phyloP scores from a whole-genome alignment of 1,140 invertebrate genomes.

The Halesus radiatus region DNA sequence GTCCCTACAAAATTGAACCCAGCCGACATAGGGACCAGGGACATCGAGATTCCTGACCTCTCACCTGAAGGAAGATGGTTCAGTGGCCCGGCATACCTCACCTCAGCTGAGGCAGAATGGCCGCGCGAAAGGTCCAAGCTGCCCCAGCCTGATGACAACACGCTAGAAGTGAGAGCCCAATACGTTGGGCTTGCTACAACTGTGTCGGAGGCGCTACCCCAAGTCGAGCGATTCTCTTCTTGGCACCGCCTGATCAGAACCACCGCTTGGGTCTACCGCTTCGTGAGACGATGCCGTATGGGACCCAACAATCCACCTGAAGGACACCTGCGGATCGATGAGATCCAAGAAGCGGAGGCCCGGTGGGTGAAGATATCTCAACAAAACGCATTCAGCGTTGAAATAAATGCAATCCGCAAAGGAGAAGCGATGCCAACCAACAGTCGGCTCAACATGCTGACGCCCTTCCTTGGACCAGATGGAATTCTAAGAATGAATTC shows the following conservation, averaged over 20 bases:
- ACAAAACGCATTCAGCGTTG: background rate
- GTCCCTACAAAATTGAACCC: constrained; percentile 51
- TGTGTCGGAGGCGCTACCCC: background rate
- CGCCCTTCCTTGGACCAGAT: background rate
- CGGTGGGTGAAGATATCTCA: background rate
- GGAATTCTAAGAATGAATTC: background rate
- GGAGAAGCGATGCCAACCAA: background rate
- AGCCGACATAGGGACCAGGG: constrained; percentile 51
- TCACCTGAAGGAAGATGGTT: constrained; percentile 46
- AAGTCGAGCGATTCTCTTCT: constrained; percentile 31
- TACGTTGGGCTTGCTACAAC: background rate
- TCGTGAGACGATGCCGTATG: background rate
- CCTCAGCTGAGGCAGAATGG: constrained; percentile 41
- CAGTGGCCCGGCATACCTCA: constrained; percentile 52
- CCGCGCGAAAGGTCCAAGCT: constrained; percentile 7
- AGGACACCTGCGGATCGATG: constrained; percentile 58
- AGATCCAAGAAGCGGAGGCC: background rate
- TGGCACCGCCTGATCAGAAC: constrained; percentile 43
- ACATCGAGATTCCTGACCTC: constrained; percentile 3
- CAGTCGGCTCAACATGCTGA: background rate
- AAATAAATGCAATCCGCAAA: background rate
- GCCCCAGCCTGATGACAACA: background rate
- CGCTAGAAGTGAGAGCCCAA: background rate
- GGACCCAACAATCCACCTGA: background rate
- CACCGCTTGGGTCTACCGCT: constrained; percentile 30